Percentiles rank a stretch among this genome's conserved stretches.
Conservation (phyloP, 2,113 vertebrate genomes). For the Pavo muticus region DNA sequence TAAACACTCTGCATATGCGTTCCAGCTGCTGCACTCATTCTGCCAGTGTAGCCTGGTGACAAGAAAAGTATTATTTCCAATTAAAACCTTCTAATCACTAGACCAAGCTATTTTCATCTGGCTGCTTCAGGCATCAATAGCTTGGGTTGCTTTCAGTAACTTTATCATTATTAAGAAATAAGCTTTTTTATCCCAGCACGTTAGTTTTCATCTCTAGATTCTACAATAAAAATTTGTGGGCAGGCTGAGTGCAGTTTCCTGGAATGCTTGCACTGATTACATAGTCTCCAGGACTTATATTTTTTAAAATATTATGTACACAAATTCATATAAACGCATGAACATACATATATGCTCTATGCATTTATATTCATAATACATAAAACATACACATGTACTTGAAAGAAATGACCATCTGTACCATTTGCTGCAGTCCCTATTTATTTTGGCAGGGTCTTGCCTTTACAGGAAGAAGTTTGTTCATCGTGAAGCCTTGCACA, state of each 20-base stretch:
- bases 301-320: neutral
- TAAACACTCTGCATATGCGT: conserved; percentile 81
- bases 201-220: neutral
- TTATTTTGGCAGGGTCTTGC: conserved; percentile 61
- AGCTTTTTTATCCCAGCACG: conserved; percentile 5
- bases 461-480: conserved; percentile 20
- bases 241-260: neutral
- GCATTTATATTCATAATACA: neutral
- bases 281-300: neutral
- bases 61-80: conserved; percentile 82
- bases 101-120: conserved; percentile 65
- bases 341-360: accelerated
- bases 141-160: conserved; percentile 39
- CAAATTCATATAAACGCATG: neutral
- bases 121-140: conserved; percentile 7
- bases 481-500: neutral
- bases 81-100: conserved; percentile 74
- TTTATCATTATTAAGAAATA: conserved; percentile 61
- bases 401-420: conserved; percentile 15
- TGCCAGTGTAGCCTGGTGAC: conserved; percentile 68
- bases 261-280: neutral
- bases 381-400: accelerated
- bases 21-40: conserved; percentile 78
- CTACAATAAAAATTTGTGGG: neutral
- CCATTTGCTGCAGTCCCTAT: conserved; percentile 28